Evolutionary conservation across 2,113 vertebrate genomes (phyloP).

Genomic region (Oncorhynchus masou): DNA sequence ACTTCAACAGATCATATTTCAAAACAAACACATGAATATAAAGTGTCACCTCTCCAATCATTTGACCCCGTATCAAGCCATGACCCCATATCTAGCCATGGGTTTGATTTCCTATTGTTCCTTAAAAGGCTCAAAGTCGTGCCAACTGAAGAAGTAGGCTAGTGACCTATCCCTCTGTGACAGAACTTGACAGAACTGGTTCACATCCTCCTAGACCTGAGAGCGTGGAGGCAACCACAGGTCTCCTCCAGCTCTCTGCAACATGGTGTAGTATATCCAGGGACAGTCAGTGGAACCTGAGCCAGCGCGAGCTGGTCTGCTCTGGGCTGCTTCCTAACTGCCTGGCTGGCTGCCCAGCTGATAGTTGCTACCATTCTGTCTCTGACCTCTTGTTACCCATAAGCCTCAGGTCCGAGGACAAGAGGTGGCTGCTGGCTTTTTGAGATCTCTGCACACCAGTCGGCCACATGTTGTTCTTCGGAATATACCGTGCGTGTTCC

Average conservation of each 20-base stretch:
- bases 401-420: no score
- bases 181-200: slow-evolving; percentile 92
- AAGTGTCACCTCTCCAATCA: neutral
- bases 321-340: slow-evolving; percentile 69
- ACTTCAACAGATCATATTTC: neutral
- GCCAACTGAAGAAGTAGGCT: slow-evolving; percentile 83
- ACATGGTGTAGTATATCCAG: neutral
- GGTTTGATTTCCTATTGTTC: neutral
- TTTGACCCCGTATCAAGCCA: neutral
- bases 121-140: neutral
- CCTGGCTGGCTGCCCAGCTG: slow-evolving; percentile 65
- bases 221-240: neutral
- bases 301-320: slow-evolving; percentile 59
- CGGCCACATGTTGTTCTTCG: slow-evolving; percentile 51
- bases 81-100: neutral
- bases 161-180: slow-evolving; percentile 92
- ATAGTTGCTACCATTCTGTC: slow-evolving; percentile 76
- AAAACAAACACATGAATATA: neutral
- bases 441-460: slow-evolving; percentile 69
- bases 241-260: neutral
- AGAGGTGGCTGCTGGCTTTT: neutral
- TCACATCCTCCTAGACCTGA: slow-evolving; percentile 91
- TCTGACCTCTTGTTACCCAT: slow-evolving; percentile 58
- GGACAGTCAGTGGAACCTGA: neutral
- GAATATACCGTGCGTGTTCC: no score